Base-by-base conservation (phyloP, 2,113 vertebrate species). In the Alethe diademata region DNA sequence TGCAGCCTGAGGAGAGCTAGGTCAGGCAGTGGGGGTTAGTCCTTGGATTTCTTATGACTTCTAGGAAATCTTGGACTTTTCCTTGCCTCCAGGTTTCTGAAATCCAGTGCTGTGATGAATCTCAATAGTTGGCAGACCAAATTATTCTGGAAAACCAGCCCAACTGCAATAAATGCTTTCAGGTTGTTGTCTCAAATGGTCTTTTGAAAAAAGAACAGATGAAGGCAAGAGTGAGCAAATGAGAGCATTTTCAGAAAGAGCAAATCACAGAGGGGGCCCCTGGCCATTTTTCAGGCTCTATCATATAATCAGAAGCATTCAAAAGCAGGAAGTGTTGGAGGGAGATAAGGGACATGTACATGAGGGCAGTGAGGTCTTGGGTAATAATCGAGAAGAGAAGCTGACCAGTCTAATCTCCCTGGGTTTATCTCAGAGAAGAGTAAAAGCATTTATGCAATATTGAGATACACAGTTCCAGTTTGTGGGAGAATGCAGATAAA, bases 221-320 rank as follows among this genome's bases (percentile, higher is more conserved):
- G 36, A 89, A 92, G 66, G 57, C 48, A 91, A 61, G 61, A 94
- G 70, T 83, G 69, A 93, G 61, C 91, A 74, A 72, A 91, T 60
- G 33, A 76, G 54, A 61, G 38, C 1, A 1, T 61, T 93, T 88
- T 88, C 48, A 90, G 54, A 67, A 91, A 76, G 58, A 70, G 42
- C 50, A 78, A 72, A 80, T 66, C 60, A 62, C 64, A 56, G 48
- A 82, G 54, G 81, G 51, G 70, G 31, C 45, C 23, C 31, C 29
- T 58, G 65, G 72, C 64, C 87, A 12, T 90, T 94, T 95, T 94
- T 90, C 79, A 78, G 60, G 9, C n/a, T 62, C 29, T 93, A 28
- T 94, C 72, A 12, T 45, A 4, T 67, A 73, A 96, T 94, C 92
- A 94, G 79, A 60, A 94, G 60, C 83, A 86, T 96, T 96, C 85